Conservation (phyloP, 2,888 invertebrate species). For the Aporophyla lueneburgensis region DNA sequence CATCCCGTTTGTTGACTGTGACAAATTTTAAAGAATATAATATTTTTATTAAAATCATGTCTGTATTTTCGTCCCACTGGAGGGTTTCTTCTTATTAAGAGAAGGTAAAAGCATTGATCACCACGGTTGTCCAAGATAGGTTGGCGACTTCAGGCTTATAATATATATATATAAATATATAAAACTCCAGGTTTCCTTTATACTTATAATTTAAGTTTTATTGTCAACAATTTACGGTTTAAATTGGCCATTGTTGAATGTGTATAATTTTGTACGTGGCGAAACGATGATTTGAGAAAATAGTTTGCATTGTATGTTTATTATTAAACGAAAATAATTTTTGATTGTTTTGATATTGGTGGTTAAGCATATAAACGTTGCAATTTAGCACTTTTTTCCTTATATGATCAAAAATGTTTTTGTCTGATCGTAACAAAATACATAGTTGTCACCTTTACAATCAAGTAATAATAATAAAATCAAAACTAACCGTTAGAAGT, state of each 20-base stretch:
- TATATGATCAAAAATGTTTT: too few relatives aligned
- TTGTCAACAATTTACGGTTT: slow-evolving; percentile 32
- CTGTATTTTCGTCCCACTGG: too few relatives aligned
- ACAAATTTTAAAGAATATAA: slow-evolving; percentile 59
- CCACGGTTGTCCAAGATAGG: too few relatives aligned
- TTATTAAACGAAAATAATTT: slow-evolving; percentile 23
- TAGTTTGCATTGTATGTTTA: slow-evolving; percentile 21
- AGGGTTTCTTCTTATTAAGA: too few relatives aligned
- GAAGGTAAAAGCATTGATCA: too few relatives aligned
- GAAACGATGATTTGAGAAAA: slow-evolving; percentile 43
- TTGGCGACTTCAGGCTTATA: background rate
- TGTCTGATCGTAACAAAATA: too few relatives aligned
- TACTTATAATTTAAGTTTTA: slow-evolving; percentile 56
- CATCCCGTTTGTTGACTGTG: slow-evolving; percentile 73
- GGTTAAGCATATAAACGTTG: background rate
- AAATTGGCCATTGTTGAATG: slow-evolving; percentile 56
- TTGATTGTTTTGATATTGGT: slow-evolving; percentile 17
- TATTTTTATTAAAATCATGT: too few relatives aligned
- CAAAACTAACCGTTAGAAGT: background rate
- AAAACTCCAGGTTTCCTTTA: slow-evolving; percentile 27
- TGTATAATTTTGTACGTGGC: slow-evolving; percentile 45
- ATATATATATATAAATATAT: too few relatives aligned
- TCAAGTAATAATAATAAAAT: background rate
- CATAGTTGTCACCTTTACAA: background rate
- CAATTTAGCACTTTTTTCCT: background rate